Base-by-base conservation (phyloP, 2,888 invertebrate genomes). In the Oligia strigilis region DNA sequence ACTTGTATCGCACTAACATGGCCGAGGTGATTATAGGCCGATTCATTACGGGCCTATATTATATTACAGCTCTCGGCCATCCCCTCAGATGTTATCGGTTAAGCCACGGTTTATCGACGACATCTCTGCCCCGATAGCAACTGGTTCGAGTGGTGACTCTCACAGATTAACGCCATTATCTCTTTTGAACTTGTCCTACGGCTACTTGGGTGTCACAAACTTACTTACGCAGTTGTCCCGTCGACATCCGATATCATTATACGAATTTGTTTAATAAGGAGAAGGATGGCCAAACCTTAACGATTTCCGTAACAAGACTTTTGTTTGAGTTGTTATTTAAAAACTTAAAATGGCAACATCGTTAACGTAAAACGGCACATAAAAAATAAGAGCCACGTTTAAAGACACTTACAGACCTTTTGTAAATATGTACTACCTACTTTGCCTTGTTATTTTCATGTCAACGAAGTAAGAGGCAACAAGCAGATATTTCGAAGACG, bases 101-200 rank as follows among this genome's bases (percentile, higher is more conserved):
- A 94, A 95, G 93, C 93, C 86, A 90, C 90, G 92, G 91, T 90
- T 93, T 95, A 95, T 95, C 95, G 90, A 89, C 90, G 89, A 93
- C 91, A 94, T 95, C 94, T 93, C 91, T 88, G 87, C 88, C 80
- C 83, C 87, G 92, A 92, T 92, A 91, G 84, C 89, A 87, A 83
- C 84, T 82, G 87, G 83, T 90, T 91, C 90, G 90, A 94, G 93
- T 92, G 93, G 92, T 90, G 92, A 93, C 92, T 93, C 91, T 83
- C 82, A 89, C 91, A 94, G 95, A 94, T 95, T 95, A 94, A 93
- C 92, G 90, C 93, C 88, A 94, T 95, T 95, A 95, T 95, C 94
- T 93, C 86, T 84, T 89, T 92, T 91, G 88, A 94, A 94, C 93
- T 94, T 93, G 92, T 92, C 92, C 89, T 91, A 92, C 91, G 90